A percentile compares a stretch with the other conserved stretches of the same genome.
Evolutionary conservation across 2,797 vertebrate species (phyloP).

Genomic region (Rhinoraja longicauda): DNA sequence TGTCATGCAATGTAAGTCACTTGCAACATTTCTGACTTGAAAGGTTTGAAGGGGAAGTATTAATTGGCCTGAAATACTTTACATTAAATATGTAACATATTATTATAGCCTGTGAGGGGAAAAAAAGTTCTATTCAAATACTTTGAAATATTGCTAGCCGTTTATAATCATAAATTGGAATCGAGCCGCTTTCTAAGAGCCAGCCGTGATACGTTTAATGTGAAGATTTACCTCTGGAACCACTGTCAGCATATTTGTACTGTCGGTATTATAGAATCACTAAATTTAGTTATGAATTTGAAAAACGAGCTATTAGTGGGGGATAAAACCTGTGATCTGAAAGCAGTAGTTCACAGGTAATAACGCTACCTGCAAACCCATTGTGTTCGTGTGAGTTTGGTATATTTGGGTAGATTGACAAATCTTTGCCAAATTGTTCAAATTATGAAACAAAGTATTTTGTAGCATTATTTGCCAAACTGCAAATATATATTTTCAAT

Average conservation of each 20-base stretch:
- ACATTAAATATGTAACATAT: neutral
- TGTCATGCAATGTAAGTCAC: too few species aligned
- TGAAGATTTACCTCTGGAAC: slow-evolving; percentile 16
- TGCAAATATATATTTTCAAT: neutral
- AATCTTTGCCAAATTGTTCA: neutral
- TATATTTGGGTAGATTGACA: neutral
- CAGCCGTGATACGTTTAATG: slow-evolving; percentile 11
- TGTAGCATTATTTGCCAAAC: neutral
- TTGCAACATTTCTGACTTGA: neutral
- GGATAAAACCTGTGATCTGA: neutral
- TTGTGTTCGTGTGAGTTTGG: neutral
- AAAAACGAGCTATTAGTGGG: neutral
- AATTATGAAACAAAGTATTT: neutral
- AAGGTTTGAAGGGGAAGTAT: too few species aligned
- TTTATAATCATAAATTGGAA: slow-evolving; percentile 11
- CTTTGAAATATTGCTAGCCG: neutral
- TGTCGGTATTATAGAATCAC: neutral
- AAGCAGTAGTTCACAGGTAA: neutral
- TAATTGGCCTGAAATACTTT: neutral
- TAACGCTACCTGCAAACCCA: neutral
- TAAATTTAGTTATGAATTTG: neutral
- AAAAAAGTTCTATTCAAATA: neutral
- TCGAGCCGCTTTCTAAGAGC: neutral
- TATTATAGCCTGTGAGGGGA: neutral
- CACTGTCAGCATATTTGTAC: neutral